These are phyloP conservation scores for Heliconius cydno DNA, from an alignment of 2,888 invertebrate genomes.

Conservation along the genomic window DNA sequence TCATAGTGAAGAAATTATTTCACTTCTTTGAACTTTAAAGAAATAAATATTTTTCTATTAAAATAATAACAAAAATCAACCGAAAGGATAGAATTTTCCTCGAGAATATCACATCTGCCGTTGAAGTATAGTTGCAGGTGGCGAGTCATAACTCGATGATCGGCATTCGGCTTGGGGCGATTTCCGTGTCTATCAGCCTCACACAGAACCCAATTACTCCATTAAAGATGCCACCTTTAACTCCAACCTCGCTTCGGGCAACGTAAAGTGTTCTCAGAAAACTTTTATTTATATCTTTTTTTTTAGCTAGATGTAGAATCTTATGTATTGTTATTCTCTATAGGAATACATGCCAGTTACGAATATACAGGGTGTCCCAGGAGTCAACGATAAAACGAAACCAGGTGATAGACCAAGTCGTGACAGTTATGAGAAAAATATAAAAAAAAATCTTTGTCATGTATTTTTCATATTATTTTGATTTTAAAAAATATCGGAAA, in stretches of 20 bases:
- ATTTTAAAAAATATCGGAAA: no score
- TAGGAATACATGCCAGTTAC: not conserved
- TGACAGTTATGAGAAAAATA: no score
- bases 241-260: conserved; percentile 47
- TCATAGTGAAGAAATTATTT: not conserved
- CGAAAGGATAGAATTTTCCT: not conserved
- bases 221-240: conserved; percentile 58
- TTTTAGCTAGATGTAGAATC: not conserved
- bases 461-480: no score
- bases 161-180: conserved; percentile 54
- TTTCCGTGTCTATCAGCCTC: conserved; percentile 51
- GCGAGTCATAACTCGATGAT: conserved; percentile 60
- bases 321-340: not conserved
- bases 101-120: not conserved
- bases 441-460: no score
- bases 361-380: no score
- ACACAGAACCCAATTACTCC: conserved; percentile 54
- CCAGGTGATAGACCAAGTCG: no score
- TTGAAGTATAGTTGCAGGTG: conserved; percentile 52
- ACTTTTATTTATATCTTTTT: not conserved
- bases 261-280: conserved; percentile 20
- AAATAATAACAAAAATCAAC: not conserved
- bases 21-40: not conserved
- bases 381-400: no score
- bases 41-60: not conserved